Evolutionary conservation across 1,140 invertebrate species (phyloP), one percentile per base, ranked within the genome.

Genomic region (Acromyrmex charruanus): DNA sequence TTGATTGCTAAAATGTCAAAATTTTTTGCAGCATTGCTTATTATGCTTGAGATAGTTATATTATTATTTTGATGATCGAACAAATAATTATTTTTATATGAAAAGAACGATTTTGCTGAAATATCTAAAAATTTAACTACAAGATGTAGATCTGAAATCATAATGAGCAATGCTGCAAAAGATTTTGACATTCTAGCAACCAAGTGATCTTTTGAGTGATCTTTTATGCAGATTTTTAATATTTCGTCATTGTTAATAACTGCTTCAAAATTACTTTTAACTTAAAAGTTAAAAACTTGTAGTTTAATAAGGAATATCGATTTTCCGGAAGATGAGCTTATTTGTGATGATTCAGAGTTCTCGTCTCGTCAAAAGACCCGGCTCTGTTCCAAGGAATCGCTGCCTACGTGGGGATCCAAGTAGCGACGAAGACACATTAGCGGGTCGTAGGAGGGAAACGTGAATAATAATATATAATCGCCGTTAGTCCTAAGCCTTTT

Each of bases 391-490:
- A 18, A 35, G 6, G 55, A 49, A 7, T 49, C 39, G n/a, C 68
- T 59, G 68, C 68, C 69, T 74, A 31, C 21, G 3, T 61, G 68
- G 28, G 53, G 51, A 74, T 35, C 55, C 80, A 82, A 82, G 80
- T 82, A 84, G 69, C 69, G 16, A 84, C 55, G 69, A 75, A 84
- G 69, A 84, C 66, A 72, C 79, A 81, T 84, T 84, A 84, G 80
- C 69, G 58, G 21, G 44, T 84, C 80, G 80, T 84, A 75, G 68
- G 69, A 84, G 80, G 66, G 28, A 84, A 84, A 84, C 69, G 68
- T 84, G 80, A 84, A 84, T 84, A 84, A 84, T 39, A 39, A 39
- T 39, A 39, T 84, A 84, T 84, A 75, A 84, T 84, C 80, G 80
- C 69, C 80, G 80, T 61, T 84, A 75, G 55, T 74, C 66, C 75